A percentile compares a stretch with the other conserved stretches of the same genome.
Evolutionary conservation across 2,888 invertebrate genomes (phyloP).

Genomic region (Allygus modestus): DNA sequence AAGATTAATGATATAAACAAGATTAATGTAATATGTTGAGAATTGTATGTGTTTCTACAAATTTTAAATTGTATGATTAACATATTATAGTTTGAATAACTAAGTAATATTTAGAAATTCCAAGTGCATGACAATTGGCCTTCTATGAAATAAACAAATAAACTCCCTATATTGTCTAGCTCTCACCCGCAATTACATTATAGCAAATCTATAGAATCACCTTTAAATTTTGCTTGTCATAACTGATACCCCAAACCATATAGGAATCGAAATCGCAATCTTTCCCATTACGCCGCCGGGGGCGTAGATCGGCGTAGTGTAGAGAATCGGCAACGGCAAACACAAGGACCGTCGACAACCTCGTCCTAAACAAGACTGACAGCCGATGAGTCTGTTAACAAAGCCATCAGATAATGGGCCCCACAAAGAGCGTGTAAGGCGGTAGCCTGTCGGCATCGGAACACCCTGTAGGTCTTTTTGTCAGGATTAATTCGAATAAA

Average conservation of each 20-base stretch:
- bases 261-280: neutral
- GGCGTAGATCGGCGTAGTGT: neutral
- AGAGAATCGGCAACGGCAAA: conserved; percentile 4
- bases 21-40: no score
- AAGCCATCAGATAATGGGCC: conserved; percentile 32
- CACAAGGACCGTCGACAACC: neutral
- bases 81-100: no score
- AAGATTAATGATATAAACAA: no score
- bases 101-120: no score
- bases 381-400: conserved; percentile 42
- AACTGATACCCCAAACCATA: neutral
- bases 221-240: neutral
- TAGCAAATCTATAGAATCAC: no score
- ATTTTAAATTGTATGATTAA: no score
- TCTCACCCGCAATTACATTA: no score
- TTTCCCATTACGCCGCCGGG: conserved; percentile 21
- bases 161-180: no score
- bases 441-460: conserved; percentile 42
- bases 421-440: conserved; percentile 38
- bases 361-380: conserved; percentile 8
- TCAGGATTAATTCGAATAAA: conserved; percentile 64
- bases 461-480: conserved; percentile 47
- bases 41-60: no score
- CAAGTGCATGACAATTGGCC: no score
- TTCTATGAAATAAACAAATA: no score